These are phyloP conservation scores for Empidonax traillii DNA, from an alignment of 2,113 vertebrate species.

Conservation along the genomic window DNA sequence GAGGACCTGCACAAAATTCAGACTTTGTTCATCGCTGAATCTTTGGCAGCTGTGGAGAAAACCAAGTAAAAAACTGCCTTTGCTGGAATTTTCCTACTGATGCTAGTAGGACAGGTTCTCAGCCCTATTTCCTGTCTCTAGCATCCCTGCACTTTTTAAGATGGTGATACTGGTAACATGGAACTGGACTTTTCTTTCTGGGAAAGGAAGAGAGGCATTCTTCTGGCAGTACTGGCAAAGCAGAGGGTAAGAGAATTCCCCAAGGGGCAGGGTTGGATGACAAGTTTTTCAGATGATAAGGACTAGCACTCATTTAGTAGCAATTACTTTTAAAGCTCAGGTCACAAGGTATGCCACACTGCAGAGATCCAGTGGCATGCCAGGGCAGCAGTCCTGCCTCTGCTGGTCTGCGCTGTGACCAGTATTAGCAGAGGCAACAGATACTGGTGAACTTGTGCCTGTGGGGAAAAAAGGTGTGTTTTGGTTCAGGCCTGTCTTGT, in stretches of 20 bases:
- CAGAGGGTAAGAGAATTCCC: background rate
- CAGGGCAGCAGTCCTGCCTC: background rate
- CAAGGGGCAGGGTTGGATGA: background rate
- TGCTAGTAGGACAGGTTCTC: background rate
- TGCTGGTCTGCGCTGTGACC: background rate
- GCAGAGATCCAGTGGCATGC: fast-evolving
- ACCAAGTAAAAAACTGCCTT: background rate
- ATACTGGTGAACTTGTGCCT: background rate
- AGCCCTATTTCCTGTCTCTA: background rate
- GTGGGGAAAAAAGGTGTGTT: background rate
- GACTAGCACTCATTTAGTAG: background rate
- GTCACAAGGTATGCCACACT: fast-evolving
- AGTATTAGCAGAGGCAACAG: background rate
- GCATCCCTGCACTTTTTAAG: background rate
- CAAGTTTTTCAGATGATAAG: background rate
- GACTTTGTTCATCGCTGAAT: background rate
- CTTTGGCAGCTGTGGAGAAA: background rate
- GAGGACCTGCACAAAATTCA: background rate
- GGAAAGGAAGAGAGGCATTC: background rate
- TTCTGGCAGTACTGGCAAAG: background rate
- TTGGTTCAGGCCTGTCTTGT: background rate
- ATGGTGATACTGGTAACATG: background rate
- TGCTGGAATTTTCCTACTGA: background rate
- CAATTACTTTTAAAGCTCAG: background rate
- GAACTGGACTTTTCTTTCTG: background rate